A percentile compares a stretch with the other conserved stretches of the same genome.
These are phyloP conservation scores for Phyto melanocephala DNA, from an alignment of 2,888 invertebrate species.

Conservation along the genomic window DNA sequence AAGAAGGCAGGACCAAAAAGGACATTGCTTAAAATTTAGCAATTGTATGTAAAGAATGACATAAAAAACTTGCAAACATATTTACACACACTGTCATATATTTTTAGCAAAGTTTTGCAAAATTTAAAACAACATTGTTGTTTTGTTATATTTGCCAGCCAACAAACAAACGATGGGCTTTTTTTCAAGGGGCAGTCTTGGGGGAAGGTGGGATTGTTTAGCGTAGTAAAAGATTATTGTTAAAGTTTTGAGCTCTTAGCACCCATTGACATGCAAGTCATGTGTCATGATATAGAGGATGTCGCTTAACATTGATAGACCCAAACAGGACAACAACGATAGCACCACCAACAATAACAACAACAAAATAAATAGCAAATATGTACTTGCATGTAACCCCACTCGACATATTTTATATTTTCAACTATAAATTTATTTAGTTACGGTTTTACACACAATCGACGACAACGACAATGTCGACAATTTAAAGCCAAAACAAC, in stretches of 20 bases:
- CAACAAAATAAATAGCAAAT: conserved; percentile 32
- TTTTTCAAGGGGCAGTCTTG: neutral
- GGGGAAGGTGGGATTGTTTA: conserved; percentile 26
- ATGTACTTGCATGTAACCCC: conserved; percentile 58
- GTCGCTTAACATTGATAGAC: conserved; percentile 75
- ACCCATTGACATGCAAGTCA: conserved; percentile 74
- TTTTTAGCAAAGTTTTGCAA: conserved; percentile 73
- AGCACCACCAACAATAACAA: conserved; percentile 31
- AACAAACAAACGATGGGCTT: conserved; percentile 4
- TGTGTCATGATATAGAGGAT: conserved; percentile 73
- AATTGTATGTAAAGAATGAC: conserved; percentile 21
- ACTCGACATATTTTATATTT: conserved; percentile 67
- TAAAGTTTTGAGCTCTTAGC: conserved; percentile 66
- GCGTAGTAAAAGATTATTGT: conserved; percentile 62
- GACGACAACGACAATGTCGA: conserved; percentile 38
- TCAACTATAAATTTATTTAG: conserved; percentile 72
- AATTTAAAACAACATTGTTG: conserved; percentile 74
- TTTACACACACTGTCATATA: conserved; percentile 38
- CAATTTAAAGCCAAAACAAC: conserved; percentile 50
- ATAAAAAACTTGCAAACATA: neutral
- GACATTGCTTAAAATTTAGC: conserved; percentile 58
- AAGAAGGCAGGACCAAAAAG: conserved; percentile 64
- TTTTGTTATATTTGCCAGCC: conserved; percentile 57
- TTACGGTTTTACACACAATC: conserved; percentile 62
- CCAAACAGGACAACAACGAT: conserved; percentile 52